Evolutionary conservation across 2,888 invertebrate genomes (phyloP).

Genomic region (Mechanitis mazaeus): DNA sequence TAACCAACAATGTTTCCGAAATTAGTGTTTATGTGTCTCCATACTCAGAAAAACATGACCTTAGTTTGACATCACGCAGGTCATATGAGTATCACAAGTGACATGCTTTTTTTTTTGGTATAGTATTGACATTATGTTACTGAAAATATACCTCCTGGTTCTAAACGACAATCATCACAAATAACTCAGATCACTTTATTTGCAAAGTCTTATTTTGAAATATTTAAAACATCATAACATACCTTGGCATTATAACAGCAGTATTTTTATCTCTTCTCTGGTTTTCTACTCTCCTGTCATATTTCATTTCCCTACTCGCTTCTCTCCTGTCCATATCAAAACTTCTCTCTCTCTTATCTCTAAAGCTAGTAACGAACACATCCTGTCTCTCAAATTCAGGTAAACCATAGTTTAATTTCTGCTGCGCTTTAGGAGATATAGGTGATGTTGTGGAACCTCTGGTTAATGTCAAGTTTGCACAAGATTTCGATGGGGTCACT

Average conservation of each 20-base stretch:
- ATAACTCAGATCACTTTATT: too few relatives aligned
- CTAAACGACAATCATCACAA: too few relatives aligned
- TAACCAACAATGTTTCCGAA: too few relatives aligned
- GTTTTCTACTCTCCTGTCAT: conserved; percentile 44
- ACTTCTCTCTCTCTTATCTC: conserved; percentile 58
- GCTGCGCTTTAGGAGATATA: conserved; percentile 74
- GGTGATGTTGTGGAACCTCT: conserved; percentile 53
- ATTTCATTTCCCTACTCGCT: conserved; percentile 53
- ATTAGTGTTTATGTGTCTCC: too few relatives aligned
- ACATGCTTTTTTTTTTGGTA: too few relatives aligned
- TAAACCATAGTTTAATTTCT: conserved; percentile 74
- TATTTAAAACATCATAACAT: conserved; percentile 22
- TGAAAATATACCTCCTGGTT: too few relatives aligned
- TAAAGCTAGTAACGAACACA: conserved; percentile 63
- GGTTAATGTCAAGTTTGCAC: conserved; percentile 56
- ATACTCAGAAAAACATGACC: too few relatives aligned
- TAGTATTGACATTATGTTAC: too few relatives aligned
- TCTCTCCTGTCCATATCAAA: conserved; percentile 53
- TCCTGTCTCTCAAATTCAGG: conserved; percentile 55
- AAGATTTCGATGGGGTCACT: conserved; percentile 69
- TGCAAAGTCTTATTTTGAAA: not conserved
- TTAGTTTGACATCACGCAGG: too few relatives aligned
- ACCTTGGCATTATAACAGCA: conserved; percentile 73
- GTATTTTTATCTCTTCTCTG: conserved; percentile 59
- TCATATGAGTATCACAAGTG: too few relatives aligned